Conservation (phyloP, 92 coral and sea anemone genomes). For the Palythoa caribaeorum region DNA sequence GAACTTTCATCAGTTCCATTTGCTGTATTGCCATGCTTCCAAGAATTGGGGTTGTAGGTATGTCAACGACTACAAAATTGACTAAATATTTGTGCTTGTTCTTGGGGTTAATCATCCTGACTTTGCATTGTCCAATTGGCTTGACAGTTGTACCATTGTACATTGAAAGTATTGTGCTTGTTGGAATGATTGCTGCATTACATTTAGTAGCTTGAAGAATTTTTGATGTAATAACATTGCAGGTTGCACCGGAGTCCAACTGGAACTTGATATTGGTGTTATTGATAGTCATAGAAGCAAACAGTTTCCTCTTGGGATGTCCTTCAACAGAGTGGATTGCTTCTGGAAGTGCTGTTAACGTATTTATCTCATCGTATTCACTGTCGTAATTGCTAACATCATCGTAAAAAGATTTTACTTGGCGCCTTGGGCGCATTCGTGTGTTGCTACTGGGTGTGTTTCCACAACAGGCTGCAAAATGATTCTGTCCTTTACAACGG, state of each 20-base stretch:
- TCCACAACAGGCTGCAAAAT: slow-evolving; percentile 66
- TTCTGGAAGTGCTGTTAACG: slow-evolving; percentile 37
- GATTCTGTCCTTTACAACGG: slow-evolving; percentile 38
- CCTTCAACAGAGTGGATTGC: slow-evolving; percentile 19
- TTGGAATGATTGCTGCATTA: slow-evolving; percentile 30
- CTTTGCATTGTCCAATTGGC: slow-evolving; percentile 60
- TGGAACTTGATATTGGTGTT: slow-evolving; percentile 53
- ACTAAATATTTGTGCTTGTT: slow-evolving; percentile 49
- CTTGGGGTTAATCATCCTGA: slow-evolving; percentile 60
- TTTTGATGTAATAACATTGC: slow-evolving; percentile 57
- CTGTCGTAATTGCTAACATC: slow-evolving; percentile 48
- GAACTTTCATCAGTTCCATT: slow-evolving; percentile 54
- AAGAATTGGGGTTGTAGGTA: slow-evolving; percentile 49
- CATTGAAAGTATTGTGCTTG: slow-evolving; percentile 50
- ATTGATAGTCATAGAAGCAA: slow-evolving; percentile 53
- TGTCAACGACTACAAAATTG: slow-evolving; percentile 52
- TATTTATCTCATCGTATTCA: slow-evolving; percentile 57
- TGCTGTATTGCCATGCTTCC: slow-evolving; percentile 65
- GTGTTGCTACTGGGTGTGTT: slow-evolving; percentile 32
- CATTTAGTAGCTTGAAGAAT: slow-evolving; percentile 40
- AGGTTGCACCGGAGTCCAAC: slow-evolving; percentile 64
- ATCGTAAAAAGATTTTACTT: slow-evolving; percentile 7
- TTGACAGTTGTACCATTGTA: slow-evolving; percentile 54
- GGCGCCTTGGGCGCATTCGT: slow-evolving; percentile 27
- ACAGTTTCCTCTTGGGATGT: slow-evolving; percentile 46